Conservation (phyloP, 2,797 vertebrate genomes). For the Myotis planiceps region DNA sequence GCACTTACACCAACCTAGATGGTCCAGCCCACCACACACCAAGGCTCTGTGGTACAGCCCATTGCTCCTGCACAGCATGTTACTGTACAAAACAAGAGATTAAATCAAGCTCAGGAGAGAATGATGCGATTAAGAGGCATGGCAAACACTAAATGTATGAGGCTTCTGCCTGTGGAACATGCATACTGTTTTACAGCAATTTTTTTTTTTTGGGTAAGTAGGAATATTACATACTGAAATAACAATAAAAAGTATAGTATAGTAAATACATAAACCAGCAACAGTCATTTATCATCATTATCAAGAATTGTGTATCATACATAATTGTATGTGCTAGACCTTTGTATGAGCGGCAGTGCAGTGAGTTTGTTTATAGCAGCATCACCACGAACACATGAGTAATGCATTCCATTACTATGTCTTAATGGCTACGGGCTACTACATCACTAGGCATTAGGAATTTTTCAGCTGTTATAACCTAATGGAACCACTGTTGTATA, state of each 20-base stretch:
- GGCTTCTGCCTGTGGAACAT: not conserved
- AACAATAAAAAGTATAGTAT: not conserved
- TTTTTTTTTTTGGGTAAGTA: not conserved
- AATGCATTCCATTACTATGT: not conserved
- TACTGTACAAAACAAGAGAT: not conserved
- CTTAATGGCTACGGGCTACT: accelerated
- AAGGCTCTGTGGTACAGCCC: not conserved
- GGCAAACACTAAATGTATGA: not conserved
- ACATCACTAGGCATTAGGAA: not conserved
- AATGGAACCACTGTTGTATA: not conserved
- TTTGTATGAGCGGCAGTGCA: not conserved
- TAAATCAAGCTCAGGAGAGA: not conserved
- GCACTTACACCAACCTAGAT: not conserved
- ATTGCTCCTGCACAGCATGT: not conserved
- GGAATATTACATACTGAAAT: not conserved
- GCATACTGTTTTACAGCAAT: not conserved
- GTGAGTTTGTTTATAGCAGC: not conserved
- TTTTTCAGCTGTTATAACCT: not conserved
- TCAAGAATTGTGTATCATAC: not conserved
- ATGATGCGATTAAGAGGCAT: too few species aligned
- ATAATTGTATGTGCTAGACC: not conserved
- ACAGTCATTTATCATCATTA: not conserved
- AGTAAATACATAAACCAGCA: not conserved
- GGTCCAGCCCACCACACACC: not conserved
- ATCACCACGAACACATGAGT: not conserved